Evolutionary conservation across 2,113 vertebrate genomes (phyloP).

Genomic region (Chrysemys picta): DNA sequence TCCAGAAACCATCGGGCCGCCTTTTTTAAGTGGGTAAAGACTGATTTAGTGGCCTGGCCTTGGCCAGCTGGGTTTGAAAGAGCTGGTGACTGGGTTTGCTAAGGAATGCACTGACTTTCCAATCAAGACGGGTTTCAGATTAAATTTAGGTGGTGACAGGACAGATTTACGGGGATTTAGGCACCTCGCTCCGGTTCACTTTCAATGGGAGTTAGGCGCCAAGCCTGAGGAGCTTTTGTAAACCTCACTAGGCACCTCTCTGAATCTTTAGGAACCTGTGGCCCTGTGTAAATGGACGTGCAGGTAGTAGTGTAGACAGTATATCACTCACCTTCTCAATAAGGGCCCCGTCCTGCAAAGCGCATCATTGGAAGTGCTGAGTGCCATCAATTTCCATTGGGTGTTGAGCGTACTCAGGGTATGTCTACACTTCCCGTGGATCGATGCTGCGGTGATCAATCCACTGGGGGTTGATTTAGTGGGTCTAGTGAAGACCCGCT

Average conservation of each 20-base stretch:
- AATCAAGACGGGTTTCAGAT: neutral
- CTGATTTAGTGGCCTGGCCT: neutral
- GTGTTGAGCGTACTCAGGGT: neutral
- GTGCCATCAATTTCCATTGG: neutral
- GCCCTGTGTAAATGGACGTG: neutral
- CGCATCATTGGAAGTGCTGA: neutral
- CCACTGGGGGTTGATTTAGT: too few species aligned
- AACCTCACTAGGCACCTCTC: neutral
- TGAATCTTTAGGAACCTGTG: neutral
- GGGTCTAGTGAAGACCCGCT: too few species aligned
- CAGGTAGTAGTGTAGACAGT: neutral
- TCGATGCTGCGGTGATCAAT: too few species aligned
- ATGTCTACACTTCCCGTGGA: too few species aligned
- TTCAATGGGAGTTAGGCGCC: neutral
- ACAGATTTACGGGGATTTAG: conserved; percentile 24
- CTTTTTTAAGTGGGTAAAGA: neutral
- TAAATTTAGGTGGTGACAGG: neutral
- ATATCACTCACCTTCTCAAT: neutral
- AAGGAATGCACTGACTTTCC: fast-evolving
- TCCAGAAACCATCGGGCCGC: neutral
- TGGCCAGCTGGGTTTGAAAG: neutral
- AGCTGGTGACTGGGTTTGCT: neutral
- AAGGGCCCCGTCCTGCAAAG: neutral
- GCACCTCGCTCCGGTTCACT: neutral
- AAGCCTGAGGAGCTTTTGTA: neutral